These are phyloP conservation scores for Chaetodon trifascialis DNA, from an alignment of 2,113 vertebrate genomes.

Conservation along the genomic window DNA sequence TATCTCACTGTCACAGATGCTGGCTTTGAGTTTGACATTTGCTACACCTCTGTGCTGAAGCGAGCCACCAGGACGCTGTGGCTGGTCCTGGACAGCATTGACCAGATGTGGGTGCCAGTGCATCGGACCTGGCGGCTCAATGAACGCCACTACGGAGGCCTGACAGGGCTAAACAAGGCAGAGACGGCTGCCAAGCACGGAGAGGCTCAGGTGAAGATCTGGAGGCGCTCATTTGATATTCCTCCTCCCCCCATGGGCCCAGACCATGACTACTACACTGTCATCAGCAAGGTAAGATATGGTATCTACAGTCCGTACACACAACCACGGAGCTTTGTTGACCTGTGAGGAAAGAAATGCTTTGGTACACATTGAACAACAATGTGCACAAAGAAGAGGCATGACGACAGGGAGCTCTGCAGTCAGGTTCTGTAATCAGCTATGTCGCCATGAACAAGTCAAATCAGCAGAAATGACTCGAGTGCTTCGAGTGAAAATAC, in stretches of 20 bases:
- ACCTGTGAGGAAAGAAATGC: conserved; percentile 15
- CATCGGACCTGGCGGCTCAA: conserved; percentile 93
- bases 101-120: conserved; percentile 96
- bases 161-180: conserved; percentile 93
- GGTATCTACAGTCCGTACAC: conserved; percentile 20
- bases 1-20: conserved; percentile 76
- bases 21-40: conserved; percentile 90
- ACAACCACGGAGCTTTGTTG: conserved; percentile 7
- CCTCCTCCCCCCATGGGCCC: conserved; percentile 91
- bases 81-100: conserved; percentile 89
- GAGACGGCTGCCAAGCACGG: conserved; percentile 93
- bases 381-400: conserved; percentile 35
- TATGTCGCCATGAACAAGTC: neutral
- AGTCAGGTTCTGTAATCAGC: neutral
- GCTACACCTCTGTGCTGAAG: conserved; percentile 94
- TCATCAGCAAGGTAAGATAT: conserved; percentile 82
- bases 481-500: conserved; percentile 9
- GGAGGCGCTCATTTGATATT: conserved; percentile 92
- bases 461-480: conserved; percentile 27
- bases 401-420: conserved; percentile 4
- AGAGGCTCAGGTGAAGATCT: conserved; percentile 94
- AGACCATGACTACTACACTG: conserved; percentile 86
- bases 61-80: conserved; percentile 92
- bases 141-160: conserved; percentile 93
- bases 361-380: conserved; percentile 43